Evolutionary conservation across 37 sponge, comb jelly and placozoan species (phyloP).

Genomic region (Ianthella basta): DNA sequence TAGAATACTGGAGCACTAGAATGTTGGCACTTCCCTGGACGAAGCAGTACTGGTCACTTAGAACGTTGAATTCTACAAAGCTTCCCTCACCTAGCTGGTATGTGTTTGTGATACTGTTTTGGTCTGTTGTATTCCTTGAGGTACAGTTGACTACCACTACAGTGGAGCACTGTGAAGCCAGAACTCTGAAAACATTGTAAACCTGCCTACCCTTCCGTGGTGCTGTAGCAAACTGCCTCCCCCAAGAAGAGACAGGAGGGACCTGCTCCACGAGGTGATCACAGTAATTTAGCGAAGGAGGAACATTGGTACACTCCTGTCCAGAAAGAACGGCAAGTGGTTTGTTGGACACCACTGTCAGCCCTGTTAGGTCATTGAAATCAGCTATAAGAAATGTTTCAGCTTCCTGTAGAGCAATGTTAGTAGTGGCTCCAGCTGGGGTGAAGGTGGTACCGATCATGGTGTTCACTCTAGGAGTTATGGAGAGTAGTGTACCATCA

Average conservation of each 20-base stretch:
- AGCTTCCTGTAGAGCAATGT: background rate
- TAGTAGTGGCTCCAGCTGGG: background rate
- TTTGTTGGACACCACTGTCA: conserved; percentile 36
- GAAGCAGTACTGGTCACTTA: conserved; percentile 12
- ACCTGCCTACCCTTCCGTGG: conserved; percentile 28
- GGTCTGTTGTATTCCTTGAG: background rate
- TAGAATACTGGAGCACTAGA: conserved; percentile 37
- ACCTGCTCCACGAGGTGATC: conserved; percentile 56
- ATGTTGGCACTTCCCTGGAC: conserved; percentile 46
- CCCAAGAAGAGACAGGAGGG: conserved; percentile 63
- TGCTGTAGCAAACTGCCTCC: conserved; percentile 34
- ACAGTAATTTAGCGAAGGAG: conserved; percentile 29
- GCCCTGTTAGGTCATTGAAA: conserved; percentile 34
- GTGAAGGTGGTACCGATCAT: background rate
- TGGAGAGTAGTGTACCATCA: background rate
- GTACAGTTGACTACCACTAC: conserved; percentile 31
- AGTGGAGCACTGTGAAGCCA: conserved; percentile 41
- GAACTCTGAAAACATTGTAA: conserved; percentile 23
- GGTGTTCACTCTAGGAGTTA: background rate
- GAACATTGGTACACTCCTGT: conserved; percentile 39
- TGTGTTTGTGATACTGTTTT: background rate
- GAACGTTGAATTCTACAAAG: conserved; percentile 23
- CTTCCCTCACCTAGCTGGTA: background rate
- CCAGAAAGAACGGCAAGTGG: conserved; percentile 43
- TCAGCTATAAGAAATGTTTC: conserved; percentile 3